Evolutionary conservation across 2,888 invertebrate species (phyloP).

Genomic region (Lepidochrysops patricia): DNA sequence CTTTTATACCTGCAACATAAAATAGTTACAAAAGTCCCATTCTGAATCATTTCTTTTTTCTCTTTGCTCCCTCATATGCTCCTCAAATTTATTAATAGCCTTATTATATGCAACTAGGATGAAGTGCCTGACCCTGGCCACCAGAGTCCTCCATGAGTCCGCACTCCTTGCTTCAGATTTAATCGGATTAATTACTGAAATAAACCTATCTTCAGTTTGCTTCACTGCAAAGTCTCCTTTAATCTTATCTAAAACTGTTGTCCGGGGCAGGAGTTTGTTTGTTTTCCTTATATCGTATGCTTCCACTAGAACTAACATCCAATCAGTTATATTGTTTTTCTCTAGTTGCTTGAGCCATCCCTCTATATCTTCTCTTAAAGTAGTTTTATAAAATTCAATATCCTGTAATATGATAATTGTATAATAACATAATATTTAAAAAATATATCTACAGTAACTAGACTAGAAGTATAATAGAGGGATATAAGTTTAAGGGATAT

Average conservation of each 20-base stretch:
- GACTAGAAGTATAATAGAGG: too few relatives aligned
- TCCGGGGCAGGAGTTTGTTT: constrained; percentile 91
- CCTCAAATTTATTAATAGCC: constrained; percentile 89
- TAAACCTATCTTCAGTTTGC: constrained; percentile 86
- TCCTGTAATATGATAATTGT: constrained; percentile 76
- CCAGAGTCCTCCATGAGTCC: constrained; percentile 91
- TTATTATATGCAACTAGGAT: constrained; percentile 90
- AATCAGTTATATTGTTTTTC: constrained; percentile 86
- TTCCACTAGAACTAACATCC: constrained; percentile 95
- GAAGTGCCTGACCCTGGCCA: constrained; percentile 87
- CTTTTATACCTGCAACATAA: constrained; percentile 91
- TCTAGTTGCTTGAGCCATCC: constrained; percentile 88
- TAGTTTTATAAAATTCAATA: constrained; percentile 91
- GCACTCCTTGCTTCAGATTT: constrained; percentile 91
- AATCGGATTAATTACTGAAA: constrained; percentile 92
- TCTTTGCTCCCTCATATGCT: constrained; percentile 90
- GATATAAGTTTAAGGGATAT: constrained; percentile 35
- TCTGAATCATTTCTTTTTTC: constrained; percentile 91
- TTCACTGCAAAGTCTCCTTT: constrained; percentile 94
- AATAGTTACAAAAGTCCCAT: constrained; percentile 97
- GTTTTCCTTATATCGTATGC: constrained; percentile 93
- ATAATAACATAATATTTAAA: not conserved
- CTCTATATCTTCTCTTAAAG: constrained; percentile 91
- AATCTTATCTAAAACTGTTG: constrained; percentile 95
- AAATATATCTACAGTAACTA: not conserved